Conservation (phyloP, 2,888 invertebrate species). For the Eucera pruinosa region DNA sequence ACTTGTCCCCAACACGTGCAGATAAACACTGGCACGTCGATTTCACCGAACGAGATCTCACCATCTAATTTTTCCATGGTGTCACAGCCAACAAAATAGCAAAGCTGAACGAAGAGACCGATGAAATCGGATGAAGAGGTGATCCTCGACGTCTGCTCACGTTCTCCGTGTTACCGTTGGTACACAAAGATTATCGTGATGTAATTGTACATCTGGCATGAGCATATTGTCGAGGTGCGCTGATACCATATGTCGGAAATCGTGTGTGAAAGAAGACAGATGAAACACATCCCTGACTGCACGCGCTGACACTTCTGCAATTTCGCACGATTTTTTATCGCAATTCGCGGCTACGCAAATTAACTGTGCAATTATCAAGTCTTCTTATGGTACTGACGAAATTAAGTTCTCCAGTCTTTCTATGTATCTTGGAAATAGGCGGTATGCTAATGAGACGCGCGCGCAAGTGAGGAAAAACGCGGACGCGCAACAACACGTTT, state of each 20-base stretch:
- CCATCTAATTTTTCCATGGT: background rate
- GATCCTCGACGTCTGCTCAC: slow-evolving; percentile 17
- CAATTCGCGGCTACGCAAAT: slow-evolving; percentile 39
- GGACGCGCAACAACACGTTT: slow-evolving; percentile 1
- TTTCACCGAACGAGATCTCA: slow-evolving; percentile 3
- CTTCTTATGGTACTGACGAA: slow-evolving; percentile 17
- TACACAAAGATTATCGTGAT: slow-evolving; percentile 36
- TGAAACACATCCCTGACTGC: slow-evolving; percentile 11
- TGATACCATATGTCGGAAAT: slow-evolving; percentile 15
- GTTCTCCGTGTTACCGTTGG: slow-evolving; percentile 6
- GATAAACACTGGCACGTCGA: background rate
- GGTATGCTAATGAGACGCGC: slow-evolving; percentile 26
- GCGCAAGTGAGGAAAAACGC: background rate
- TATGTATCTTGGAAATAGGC: slow-evolving; percentile 27
- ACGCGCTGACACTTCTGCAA: slow-evolving; percentile 60
- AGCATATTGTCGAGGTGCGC: slow-evolving; percentile 38
- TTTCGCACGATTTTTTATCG: slow-evolving; percentile 41
- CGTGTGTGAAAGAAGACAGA: background rate
- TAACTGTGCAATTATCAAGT: slow-evolving; percentile 49
- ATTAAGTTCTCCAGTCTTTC: slow-evolving; percentile 21
- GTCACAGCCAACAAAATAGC: background rate
- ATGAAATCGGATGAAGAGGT: slow-evolving; percentile 4
- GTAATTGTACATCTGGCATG: slow-evolving; percentile 55
- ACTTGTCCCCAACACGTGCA: background rate
- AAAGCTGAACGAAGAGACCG: background rate